Percentiles rank a stretch among this genome's conserved stretches.
Evolutionary conservation across 2,797 vertebrate species (phyloP).

Genomic region (Melanogrammus aeglefinus): DNA sequence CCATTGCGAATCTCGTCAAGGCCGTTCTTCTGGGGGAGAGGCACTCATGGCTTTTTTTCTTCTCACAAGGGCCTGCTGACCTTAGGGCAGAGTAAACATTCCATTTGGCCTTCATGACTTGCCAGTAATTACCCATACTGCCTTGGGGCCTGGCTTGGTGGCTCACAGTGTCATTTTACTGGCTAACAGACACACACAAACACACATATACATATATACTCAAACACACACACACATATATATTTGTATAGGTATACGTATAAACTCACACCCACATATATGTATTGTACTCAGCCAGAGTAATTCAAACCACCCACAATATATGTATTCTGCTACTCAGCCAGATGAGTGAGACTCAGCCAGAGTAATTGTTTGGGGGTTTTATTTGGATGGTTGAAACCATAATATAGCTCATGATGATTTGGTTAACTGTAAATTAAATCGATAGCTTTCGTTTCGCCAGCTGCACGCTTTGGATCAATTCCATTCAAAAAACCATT

Average conservation of each 20-base stretch:
- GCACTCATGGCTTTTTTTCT: conserved; percentile 4
- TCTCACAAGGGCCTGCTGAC: conserved; percentile 61
- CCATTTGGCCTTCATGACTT: conserved; percentile 76
- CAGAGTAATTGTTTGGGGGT: conserved; percentile 21
- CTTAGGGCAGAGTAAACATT: conserved; percentile 75
- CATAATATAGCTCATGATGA: conserved; percentile 1
- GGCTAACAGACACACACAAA: conserved; percentile 55
- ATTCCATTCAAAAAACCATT: neutral
- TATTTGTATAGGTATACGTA: neutral
- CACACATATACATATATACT: neutral
- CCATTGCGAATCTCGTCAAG: conserved; percentile 56
- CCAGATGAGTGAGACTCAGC: too few relatives aligned
- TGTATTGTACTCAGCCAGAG: conserved; percentile 5
- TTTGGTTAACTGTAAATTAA: neutral
- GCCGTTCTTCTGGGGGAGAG: conserved; percentile 38
- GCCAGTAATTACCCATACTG: conserved; percentile 74
- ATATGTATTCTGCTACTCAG: neutral
- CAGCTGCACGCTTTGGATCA: neutral
- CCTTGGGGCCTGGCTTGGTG: conserved; percentile 59
- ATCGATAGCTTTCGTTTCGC: neutral
- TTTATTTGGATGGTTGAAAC: conserved; percentile 1
- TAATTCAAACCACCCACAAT: conserved; percentile 26
- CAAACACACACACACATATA: neutral
- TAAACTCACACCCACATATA: neutral
- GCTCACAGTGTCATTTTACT: conserved; percentile 55